phyloP scores from a whole-genome alignment of 2,888 invertebrate species.

The Nemoura dubitans region DNA sequence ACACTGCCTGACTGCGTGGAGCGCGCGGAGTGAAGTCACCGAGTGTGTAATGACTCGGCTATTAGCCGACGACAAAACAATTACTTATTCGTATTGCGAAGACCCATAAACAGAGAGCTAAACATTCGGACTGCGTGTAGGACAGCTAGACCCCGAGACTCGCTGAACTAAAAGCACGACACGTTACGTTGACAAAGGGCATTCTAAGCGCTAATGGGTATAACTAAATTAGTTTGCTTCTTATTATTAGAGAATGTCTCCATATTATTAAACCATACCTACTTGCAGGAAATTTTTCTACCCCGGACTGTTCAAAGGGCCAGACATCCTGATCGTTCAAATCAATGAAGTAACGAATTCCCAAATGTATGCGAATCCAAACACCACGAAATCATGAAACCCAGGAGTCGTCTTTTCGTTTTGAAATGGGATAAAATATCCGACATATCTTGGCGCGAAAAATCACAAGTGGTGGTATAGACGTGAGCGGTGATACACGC shows the following conservation, averaged over 20 bases:
- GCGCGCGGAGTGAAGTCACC: background rate
- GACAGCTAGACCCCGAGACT: background rate
- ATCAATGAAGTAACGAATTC: no score
- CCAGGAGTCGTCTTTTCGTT: no score
- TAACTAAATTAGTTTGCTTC: background rate
- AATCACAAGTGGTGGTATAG: no score
- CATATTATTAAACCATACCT: no score
- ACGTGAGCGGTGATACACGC: background rate
- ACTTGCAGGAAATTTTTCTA: no score
- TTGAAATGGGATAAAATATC: no score
- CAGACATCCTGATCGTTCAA: no score
- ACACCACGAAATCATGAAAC: no score
- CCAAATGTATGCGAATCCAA: no score
- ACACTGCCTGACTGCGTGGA: background rate
- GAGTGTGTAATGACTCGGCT: slow-evolving; percentile 4
- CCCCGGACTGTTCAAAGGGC: no score
- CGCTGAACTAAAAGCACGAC: background rate
- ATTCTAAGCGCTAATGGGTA: background rate
- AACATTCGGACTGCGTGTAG: background rate
- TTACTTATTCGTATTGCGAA: slow-evolving; percentile 7
- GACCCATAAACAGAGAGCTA: background rate
- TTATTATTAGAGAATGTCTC: no score
- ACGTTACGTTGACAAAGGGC: background rate
- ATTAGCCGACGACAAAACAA: slow-evolving; percentile 7
- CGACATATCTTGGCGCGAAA: no score